Conservation (phyloP, 2,888 invertebrate species). For the Nebria salina region DNA sequence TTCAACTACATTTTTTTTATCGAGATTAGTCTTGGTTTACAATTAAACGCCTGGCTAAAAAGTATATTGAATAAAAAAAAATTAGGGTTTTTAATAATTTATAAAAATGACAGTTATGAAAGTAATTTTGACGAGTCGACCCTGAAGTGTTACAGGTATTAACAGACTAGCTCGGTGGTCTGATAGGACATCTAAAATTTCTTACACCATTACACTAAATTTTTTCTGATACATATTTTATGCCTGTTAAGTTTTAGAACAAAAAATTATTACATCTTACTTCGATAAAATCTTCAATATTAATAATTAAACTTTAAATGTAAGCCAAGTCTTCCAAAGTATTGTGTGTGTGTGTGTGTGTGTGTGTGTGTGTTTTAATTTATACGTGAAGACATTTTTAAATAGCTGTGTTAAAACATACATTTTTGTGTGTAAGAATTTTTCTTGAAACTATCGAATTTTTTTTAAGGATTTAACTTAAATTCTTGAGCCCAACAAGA, state of each 20-base stretch:
- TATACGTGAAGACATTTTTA: no score
- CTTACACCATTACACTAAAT: neutral
- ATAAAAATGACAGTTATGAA: neutral
- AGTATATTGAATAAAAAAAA: neutral
- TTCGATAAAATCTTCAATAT: neutral
- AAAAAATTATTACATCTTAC: neutral
- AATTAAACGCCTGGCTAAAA: no score
- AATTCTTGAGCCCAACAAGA: neutral
- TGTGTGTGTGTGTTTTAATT: no score
- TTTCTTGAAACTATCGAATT: neutral
- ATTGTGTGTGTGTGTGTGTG: no score
- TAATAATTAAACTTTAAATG: neutral
- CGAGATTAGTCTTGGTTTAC: no score
- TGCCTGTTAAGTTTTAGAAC: neutral
- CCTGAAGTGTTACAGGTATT: neutral
- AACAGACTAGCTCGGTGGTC: neutral
- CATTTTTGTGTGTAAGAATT: neutral
- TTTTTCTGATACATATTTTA: constrained; percentile 1
- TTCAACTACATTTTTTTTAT: no score
- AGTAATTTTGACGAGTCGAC: neutral
- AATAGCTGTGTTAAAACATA: neutral
- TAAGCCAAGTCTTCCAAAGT: no score
- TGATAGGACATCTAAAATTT: neutral
- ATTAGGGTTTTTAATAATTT: neutral
- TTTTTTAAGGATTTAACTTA: neutral